phyloP scores from a whole-genome alignment of 2,888 invertebrate species.

The Phragmatobia fuliginosa region DNA sequence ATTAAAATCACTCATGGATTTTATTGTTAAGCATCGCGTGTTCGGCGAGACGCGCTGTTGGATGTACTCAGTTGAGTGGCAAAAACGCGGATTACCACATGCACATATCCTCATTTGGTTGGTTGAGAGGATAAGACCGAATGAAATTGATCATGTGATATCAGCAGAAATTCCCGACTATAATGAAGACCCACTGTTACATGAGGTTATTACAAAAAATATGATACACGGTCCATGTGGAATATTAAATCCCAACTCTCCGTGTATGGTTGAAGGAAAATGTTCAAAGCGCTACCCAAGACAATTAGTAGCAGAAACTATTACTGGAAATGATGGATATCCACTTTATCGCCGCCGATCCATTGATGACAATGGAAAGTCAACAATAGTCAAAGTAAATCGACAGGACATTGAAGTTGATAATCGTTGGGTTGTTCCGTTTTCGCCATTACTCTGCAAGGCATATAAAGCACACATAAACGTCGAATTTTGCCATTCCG shows the following conservation, averaged over 20 bases:
- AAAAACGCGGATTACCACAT: too few relatives aligned
- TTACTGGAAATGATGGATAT: conserved; percentile 29
- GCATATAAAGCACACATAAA: conserved; percentile 30
- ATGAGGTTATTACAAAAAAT: not conserved
- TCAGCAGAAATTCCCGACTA: not conserved
- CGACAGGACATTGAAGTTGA: conserved; percentile 27
- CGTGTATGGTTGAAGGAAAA: conserved; percentile 34
- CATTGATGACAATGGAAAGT: conserved; percentile 40
- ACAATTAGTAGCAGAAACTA: conserved; percentile 12
- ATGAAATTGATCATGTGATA: conserved; percentile 4
- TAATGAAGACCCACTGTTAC: not conserved
- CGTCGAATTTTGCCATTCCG: conserved; percentile 33
- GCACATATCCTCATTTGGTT: not conserved
- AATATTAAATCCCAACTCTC: conserved; percentile 1
- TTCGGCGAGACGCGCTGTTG: not conserved
- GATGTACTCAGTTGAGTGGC: too few relatives aligned
- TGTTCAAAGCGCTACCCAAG: conserved; percentile 15
- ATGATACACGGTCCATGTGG: too few relatives aligned
- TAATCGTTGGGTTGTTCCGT: conserved; percentile 6
- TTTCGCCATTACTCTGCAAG: conserved; percentile 9
- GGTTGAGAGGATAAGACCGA: not conserved
- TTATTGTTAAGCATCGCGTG: not conserved
- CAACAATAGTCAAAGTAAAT: conserved; percentile 42
- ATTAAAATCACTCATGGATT: not conserved
- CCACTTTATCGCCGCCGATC: conserved; percentile 48